Base-by-base conservation (phyloP, 1,140 invertebrate genomes). In the Meloidogyne floridensis region DNA sequence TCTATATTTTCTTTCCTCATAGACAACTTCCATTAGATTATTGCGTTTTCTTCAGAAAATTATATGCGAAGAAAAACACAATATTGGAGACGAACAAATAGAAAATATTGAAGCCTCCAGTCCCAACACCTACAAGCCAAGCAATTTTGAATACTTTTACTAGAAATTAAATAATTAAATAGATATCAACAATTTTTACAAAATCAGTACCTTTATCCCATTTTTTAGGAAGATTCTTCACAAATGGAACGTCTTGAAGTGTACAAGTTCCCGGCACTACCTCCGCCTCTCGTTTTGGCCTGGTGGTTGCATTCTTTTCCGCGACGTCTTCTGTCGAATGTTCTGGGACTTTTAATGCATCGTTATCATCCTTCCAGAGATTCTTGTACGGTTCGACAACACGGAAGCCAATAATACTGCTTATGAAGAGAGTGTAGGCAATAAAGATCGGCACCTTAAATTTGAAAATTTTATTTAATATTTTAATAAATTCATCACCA, bases 21-120 rank as follows among this genome's bases (percentile, higher is more conserved):
- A 9, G 47, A 54, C 53, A 54, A 13, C 53, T 54, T 54, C 32
- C 32, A 32, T 54, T 13, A 59, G 4, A 65, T 65, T 65, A 65
- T 65, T 65, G 59, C 15, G n/a, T 65, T 65, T 65, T 65, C 59
- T 65, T 65, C 59, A 65, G n/a, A 65, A 65, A 65, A n/a, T 65
- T 65, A 65, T 65, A 65, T 65, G 59, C 59, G 59, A 65, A 65
- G 59, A 65, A 18, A 6, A 65, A 65, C 6, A 65, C n/a, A 65
- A 65, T 65, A 15, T 15, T 65, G n/a, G 59, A 65, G 7, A 65
- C 6, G n/a, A 65, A 7, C n/a, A 65, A n/a, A 65, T 65, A 65
- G 15, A 65, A 65, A 15, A 65, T 65, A 65, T 65, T 65, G 59
- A 65, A 65, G 59, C 15, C 15, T n/a, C 15, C 6, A 65, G 7